Base-by-base conservation (phyloP, 2,113 vertebrate species). In the Mustela nigripes region DNA sequence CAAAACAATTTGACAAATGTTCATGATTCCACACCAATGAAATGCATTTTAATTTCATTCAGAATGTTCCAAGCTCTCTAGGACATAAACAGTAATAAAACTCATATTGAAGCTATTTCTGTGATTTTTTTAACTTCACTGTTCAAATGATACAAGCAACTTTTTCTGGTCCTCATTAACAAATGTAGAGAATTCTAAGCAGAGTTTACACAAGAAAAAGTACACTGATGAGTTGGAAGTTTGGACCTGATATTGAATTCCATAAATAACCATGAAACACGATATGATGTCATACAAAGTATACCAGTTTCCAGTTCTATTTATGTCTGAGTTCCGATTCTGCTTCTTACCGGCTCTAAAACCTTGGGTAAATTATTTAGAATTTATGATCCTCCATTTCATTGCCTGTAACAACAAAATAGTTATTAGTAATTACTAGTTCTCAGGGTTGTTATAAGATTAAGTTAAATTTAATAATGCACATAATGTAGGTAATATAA, bases 1-100 rank as follows among this genome's bases (percentile, higher is more conserved):
- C 95, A 97, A 97, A 98, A 93, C 95, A 93, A 42, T 96, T 84
- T 98, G 96, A 98, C 95, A 98, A 98, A 94, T 97, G 94, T 94
- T 95, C 96, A 97, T 98, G 93, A 97, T 98, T 98, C 95, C 56
- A 91, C 26, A 94, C 95, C 95, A 97, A 6, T 96, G 74, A 98
- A 94, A 97, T 94, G 58, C 76, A 87, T 95, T 96, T 97, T 96
- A 93, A 93, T 97, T 97, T 94, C 93, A 97, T 98, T 97, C 95
- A 97, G 91, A 91, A 91, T 97, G 91, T 97, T 97, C 86, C 82
- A 89, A 94, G 79, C 67, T 80, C 74, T 90, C 14, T 87, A 95
- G 89, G 82, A 86, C 22, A 91, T 97, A 97, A 94, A 94, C 96
- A 97, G 95, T 84, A 91, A 93, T 94, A 96, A 96, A 96, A 91